Base-by-base conservation (phyloP, 2,888 invertebrate species). In the Parnassius apollo region DNA sequence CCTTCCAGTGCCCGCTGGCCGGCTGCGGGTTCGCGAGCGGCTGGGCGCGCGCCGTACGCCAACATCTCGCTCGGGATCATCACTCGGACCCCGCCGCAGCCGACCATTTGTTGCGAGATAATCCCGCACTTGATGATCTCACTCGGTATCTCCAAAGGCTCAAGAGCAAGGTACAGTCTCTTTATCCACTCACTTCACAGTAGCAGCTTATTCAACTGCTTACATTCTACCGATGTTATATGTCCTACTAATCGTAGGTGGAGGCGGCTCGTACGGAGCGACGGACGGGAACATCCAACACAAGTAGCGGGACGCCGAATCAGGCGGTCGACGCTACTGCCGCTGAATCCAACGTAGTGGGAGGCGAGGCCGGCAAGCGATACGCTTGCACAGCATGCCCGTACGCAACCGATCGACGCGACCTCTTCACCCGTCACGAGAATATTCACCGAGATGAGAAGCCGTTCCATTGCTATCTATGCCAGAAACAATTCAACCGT, bases 401-500 rank as follows among this genome's bases (percentile, higher is more conserved):
- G 2, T 98, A 98, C 85, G 96, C 97, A 42, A 98, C 98, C 12
- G 98, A 98, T 86, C 93, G 98, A 13, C 93, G 97, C 68, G 98
- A 98, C 88, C 93, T 98, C 53, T 98, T 96, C 86, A 97, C 97
- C 50, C 94, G 98, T 46, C 98, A 98, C 85, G 97, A 98, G 88
- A 98, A 97, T 83, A 98, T 98, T 69, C 98, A 98, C 81, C 94
- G 97, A 73, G 97, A 97, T 81, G 97, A 98, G 81, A 98, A 98
- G 81, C 98, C 98, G 8, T 98, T 98, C 82, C 97, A 97, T 81
- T 98, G 98, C 85, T 98, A 98, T 82, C 95, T 97, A 45, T 98
- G 98, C 81, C 95, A 96, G 81, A 97, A 98, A 85, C 97, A 97
- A 83, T 98, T 98, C 90, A 98, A 98, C 85, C 93, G 98, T 59